Conservation (phyloP, 2,113 vertebrate species). For the Bubo scandiacus region DNA sequence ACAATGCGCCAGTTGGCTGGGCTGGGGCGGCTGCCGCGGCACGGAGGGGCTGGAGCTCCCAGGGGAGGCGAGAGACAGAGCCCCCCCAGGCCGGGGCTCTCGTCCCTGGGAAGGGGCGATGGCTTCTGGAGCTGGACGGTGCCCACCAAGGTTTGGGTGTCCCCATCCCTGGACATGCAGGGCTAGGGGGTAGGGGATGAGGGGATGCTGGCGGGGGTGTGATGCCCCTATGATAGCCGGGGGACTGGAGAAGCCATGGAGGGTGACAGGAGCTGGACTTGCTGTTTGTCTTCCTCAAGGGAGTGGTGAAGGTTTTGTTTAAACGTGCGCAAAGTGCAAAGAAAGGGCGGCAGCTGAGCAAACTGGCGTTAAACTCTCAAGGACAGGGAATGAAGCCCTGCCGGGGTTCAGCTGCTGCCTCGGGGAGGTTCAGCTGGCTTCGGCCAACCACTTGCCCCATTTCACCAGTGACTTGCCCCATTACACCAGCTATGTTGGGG, state of each 20-base stretch:
- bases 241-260: not conserved
- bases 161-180: not conserved
- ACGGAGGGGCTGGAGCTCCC: not conserved
- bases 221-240: fast-evolving
- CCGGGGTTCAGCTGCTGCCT: not conserved
- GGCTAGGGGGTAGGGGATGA: not conserved
- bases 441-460: not conserved
- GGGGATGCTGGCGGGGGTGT: not conserved
- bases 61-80: fast-evolving
- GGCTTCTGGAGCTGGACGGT: not conserved
- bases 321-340: not conserved
- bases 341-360: slow-evolving; percentile 56
- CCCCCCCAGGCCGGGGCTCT: not conserved
- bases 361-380: slow-evolving; percentile 27
- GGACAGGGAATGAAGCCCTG: not conserved
- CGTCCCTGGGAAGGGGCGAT: not conserved
- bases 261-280: not conserved
- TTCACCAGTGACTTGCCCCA: not conserved
- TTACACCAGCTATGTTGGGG: not conserved
- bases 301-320: slow-evolving; percentile 50
- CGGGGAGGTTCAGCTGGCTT: fast-evolving
- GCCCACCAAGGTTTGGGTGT: fast-evolving
- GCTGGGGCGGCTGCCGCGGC: not conserved
- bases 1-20: slow-evolving; percentile 38
- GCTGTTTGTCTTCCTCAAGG: slow-evolving; percentile 26